phyloP scores from a whole-genome alignment of 2,888 invertebrate genomes.

The Ennomos erosarius region DNA sequence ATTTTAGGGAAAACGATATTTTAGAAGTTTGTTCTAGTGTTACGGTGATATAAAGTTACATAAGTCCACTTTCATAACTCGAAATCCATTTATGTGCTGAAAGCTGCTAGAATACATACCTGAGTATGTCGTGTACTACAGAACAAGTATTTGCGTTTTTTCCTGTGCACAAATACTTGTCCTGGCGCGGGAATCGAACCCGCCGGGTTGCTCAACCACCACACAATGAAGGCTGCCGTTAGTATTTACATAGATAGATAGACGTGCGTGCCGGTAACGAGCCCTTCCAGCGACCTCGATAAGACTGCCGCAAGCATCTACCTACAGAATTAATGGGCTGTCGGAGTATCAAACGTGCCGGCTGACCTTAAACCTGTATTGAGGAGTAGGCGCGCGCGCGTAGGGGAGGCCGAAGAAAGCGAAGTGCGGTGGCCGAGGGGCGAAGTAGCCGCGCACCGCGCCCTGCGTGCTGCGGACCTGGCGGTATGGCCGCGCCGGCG shows the following conservation, averaged over 20 bases:
- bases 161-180: too few relatives aligned
- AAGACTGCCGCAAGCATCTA: slow-evolving; percentile 43
- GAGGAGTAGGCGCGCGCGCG: slow-evolving; percentile 61
- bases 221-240: too few relatives aligned
- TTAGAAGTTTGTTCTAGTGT: too few relatives aligned
- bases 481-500: slow-evolving; percentile 48
- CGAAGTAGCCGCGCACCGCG: slow-evolving; percentile 67
- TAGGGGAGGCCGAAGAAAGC: slow-evolving; percentile 76
- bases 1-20: too few relatives aligned
- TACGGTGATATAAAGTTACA: background rate
- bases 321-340: slow-evolving; percentile 50
- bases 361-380: slow-evolving; percentile 70
- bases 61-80: slow-evolving; percentile 1
- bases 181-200: too few relatives aligned
- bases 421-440: slow-evolving; percentile 61
- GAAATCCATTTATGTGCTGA: background rate
- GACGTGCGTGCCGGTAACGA: slow-evolving; percentile 5
- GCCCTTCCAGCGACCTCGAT: slow-evolving; percentile 23
- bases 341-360: too few relatives aligned
- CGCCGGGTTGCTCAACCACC: too few relatives aligned
- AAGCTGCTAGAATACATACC: background rate
- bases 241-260: too few relatives aligned
- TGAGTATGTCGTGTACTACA: too few relatives aligned
- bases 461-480: slow-evolving; percentile 69
- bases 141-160: too few relatives aligned